Evolutionary conservation across 2,113 vertebrate species (phyloP), one percentile per base, ranked within the genome.

Genomic region (Pomatorhinus ruficollis): DNA sequence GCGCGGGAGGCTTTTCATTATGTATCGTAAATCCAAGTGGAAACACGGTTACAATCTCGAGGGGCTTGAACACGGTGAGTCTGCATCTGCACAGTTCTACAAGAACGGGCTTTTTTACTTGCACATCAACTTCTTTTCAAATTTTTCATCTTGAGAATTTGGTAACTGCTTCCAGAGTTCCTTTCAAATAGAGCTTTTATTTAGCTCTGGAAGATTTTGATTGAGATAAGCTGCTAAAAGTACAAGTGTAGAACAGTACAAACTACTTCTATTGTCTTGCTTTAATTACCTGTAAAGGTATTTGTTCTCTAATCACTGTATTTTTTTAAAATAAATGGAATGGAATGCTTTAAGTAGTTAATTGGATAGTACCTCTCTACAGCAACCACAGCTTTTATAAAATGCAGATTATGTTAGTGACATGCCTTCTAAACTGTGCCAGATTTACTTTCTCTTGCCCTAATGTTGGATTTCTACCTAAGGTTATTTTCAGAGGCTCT

Each of bases 11-110:
- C 90, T 79, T 42, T 87, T 50, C 63, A 6, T 95, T 81, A 96
- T 96, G 90, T 96, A 95, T 64, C 90, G 82, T 90, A 96, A 90
- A 92, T 97, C 96, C 95, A 95, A 93, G 92, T 77, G 95, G 93
- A 95, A 95, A 83, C 12, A 28, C 20, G 44, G 92, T 66, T 96
- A 96, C 85, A 21, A 60, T 96, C 95, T 95, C 11, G 2, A 35
- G 11, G 91, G 64, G 68, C 92, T 94, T 56, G 95, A 13, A 90
- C 59, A 77, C 0, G 92, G 92, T 96, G 95, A 96, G 95, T 94
- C 88, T 44, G 24, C 39, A 44, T 71, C 85, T 90, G 33, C 66
- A 5, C 54, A 25, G 37, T 47, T 77, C 35, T 75, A 22, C 71
- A n/a, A 72, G 70, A 77, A 35, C 50, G 12, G 16, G 54, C 42